These are phyloP conservation scores for Apocheima hispidaria DNA, from an alignment of 2,888 invertebrate species.

Conservation along the genomic window DNA sequence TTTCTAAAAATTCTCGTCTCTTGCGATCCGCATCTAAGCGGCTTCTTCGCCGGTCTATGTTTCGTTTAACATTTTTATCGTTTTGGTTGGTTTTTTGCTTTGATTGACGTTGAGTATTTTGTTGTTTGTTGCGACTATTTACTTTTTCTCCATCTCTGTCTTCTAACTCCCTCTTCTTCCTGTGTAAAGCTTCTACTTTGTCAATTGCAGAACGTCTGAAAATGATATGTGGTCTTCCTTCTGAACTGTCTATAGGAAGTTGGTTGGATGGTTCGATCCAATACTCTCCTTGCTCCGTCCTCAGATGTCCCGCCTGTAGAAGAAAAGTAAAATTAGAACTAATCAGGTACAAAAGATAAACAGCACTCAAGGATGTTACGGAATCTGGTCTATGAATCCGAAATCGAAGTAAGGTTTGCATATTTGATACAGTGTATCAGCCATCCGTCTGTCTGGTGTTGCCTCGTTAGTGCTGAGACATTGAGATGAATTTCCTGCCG, in stretches of 20 bases:
- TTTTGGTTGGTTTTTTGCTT: conserved; percentile 47
- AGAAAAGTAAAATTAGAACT: conserved; percentile 12
- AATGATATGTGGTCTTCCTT: conserved; percentile 88
- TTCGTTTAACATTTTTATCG: conserved; percentile 57
- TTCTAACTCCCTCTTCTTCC: conserved; percentile 68
- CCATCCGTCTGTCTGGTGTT: conserved; percentile 34
- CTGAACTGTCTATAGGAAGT: conserved; percentile 65
- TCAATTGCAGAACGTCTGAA: conserved; percentile 89
- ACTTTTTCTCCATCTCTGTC: conserved; percentile 53
- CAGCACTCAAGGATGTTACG: neutral
- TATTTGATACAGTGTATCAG: conserved; percentile 31
- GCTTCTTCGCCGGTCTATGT: conserved; percentile 79
- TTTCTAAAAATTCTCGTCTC: conserved; percentile 72
- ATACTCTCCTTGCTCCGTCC: conserved; percentile 88
- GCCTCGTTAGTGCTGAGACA: conserved; percentile 47
- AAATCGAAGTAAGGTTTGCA: conserved; percentile 19
- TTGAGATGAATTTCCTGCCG: conserved; percentile 48
- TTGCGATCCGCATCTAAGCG: conserved; percentile 85
- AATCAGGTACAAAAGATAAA: neutral
- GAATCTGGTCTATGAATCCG: conserved; percentile 14
- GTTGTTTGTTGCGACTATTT: conserved; percentile 78
- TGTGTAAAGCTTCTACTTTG: conserved; percentile 73
- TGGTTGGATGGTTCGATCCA: conserved; percentile 90
- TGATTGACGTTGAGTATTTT: conserved; percentile 62
- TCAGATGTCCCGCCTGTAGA: conserved; percentile 88